Conservation (phyloP, 2,797 vertebrate genomes). For the Peromyscus aztecus region DNA sequence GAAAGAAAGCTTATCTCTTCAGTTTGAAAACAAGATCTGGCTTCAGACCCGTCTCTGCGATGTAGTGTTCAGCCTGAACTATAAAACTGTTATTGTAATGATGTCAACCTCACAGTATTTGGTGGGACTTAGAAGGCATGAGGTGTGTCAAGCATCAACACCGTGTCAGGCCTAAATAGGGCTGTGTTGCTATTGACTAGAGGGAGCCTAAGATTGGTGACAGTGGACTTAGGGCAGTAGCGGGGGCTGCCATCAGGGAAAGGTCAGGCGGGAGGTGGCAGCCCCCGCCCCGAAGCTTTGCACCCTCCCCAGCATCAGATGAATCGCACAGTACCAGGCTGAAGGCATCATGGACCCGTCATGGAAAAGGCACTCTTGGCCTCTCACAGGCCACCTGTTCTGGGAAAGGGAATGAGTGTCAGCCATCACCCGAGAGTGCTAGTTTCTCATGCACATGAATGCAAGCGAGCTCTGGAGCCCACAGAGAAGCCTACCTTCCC, state of each 20-base stretch:
- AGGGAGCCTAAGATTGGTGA: neutral
- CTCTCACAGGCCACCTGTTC: neutral
- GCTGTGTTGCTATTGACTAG: neutral
- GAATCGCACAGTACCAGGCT: neutral
- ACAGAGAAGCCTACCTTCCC: neutral
- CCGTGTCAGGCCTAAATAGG: neutral
- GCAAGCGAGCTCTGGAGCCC: neutral
- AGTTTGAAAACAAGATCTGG: neutral
- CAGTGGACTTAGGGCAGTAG: accelerated
- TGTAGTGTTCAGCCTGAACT: neutral
- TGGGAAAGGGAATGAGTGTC: neutral
- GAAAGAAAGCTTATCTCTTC: neutral
- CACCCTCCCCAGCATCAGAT: no score
- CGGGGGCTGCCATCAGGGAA: no score
- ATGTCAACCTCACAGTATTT: neutral
- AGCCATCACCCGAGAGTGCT: no score
- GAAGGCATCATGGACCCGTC: neutral
- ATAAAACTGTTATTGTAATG: neutral
- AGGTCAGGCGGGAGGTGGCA: neutral
- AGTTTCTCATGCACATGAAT: neutral
- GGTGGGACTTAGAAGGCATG: neutral
- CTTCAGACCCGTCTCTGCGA: neutral
- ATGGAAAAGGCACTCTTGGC: neutral
- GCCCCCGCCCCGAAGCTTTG: neutral
- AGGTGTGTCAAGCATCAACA: neutral